phyloP scores from a whole-genome alignment of 2,113 vertebrate genomes.

The Ctenomys sociabilis region DNA sequence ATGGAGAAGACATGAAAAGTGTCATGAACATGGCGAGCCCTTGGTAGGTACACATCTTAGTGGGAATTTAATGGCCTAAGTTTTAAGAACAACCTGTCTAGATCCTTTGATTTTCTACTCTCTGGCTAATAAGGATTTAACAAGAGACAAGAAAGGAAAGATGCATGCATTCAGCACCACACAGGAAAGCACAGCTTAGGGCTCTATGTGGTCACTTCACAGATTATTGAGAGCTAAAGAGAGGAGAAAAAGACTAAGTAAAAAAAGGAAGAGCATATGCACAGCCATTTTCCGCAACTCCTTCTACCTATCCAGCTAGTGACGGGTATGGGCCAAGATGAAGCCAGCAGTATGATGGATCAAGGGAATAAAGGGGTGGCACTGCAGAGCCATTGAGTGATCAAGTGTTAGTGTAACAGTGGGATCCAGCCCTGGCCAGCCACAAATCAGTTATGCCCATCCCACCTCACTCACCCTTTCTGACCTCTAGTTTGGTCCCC shows the following conservation, averaged over 20 bases:
- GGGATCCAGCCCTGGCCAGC: neutral
- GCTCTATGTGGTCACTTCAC: neutral
- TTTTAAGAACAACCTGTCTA: neutral
- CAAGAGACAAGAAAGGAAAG: neutral
- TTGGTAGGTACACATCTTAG: neutral
- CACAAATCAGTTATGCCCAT: neutral
- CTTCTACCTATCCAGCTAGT: neutral
- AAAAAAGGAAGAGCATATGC: neutral
- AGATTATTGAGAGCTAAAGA: neutral
- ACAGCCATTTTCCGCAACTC: neutral
- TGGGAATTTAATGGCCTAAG: neutral
- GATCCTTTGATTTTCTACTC: neutral
- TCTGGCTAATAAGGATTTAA: neutral
- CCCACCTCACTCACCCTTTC: neutral
- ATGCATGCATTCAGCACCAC: neutral
- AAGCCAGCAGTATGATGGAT: too few relatives aligned
- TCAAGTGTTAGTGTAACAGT: fast-evolving
- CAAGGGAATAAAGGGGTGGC: neutral
- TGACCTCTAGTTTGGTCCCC: neutral
- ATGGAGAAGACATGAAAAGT: constrained; percentile 2
- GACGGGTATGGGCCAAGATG: neutral
- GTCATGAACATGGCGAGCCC: neutral
- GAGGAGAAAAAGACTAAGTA: neutral
- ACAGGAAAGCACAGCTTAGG: neutral
- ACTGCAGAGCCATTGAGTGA: neutral